These are phyloP conservation scores for Menura novaehollandiae DNA, from an alignment of 2,113 vertebrate genomes.

Conservation along the genomic window DNA sequence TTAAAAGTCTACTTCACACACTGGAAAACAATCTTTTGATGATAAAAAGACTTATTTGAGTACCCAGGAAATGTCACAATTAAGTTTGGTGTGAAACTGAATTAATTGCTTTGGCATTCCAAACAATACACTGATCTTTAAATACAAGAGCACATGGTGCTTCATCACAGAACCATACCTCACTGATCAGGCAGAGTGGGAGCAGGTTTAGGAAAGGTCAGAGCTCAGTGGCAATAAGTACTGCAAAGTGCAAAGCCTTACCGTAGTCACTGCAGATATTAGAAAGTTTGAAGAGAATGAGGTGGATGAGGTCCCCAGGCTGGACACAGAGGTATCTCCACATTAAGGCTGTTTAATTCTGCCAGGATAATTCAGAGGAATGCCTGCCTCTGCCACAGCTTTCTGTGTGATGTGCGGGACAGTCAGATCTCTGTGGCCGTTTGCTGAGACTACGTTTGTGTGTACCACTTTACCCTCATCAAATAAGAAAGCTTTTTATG, in stretches of 20 bases:
- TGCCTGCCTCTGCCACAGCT: neutral
- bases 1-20: neutral
- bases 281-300: neutral
- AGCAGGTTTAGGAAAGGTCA: neutral
- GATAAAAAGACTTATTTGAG: neutral
- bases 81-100: neutral
- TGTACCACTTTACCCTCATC: neutral
- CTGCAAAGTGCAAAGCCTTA: fast-evolving
- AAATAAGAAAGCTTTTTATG: neutral
- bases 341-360: neutral
- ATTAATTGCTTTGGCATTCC: neutral
- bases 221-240: neutral
- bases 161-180: neutral
- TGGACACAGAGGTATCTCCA: neutral
- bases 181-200: neutral
- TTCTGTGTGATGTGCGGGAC: neutral
- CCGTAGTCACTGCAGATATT: neutral
- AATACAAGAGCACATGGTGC: neutral
- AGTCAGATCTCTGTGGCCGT: neutral
- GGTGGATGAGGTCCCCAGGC: neutral
- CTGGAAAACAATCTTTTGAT: neutral
- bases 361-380: neutral
- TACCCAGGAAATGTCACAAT: neutral
- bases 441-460: neutral
- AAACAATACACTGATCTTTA: neutral